Evolutionary conservation across 2,888 invertebrate genomes (phyloP).

Genomic region (Rotaria macrura): DNA sequence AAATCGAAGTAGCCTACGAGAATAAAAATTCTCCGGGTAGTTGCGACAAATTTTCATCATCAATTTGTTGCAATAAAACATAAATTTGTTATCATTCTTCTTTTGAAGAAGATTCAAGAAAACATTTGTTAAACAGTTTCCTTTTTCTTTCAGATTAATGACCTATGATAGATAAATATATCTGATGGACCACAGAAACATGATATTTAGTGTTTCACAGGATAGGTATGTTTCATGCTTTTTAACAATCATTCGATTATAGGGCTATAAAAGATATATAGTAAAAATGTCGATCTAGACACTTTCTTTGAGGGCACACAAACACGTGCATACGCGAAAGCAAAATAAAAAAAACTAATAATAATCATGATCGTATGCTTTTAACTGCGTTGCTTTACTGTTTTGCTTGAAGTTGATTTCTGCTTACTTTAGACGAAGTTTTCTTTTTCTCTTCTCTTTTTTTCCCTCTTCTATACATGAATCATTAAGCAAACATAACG

Average conservation of each 20-base stretch:
- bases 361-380: neutral
- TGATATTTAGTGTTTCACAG: neutral
- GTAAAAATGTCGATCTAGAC: neutral
- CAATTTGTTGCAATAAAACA: neutral
- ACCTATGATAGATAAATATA: neutral
- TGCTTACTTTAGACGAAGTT: neutral
- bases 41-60: neutral
- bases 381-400: neutral
- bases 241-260: neutral
- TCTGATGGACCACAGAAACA: neutral
- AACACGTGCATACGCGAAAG: neutral
- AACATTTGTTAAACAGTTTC: neutral
- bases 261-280: neutral
- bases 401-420: neutral
- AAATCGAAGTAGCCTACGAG: neutral
- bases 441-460: neutral
- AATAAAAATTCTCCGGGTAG: neutral
- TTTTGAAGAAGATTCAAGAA: neutral
- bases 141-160: neutral
- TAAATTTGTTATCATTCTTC: neutral
- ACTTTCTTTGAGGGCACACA: neutral
- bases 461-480: neutral
- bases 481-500: neutral
- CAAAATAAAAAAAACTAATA: neutral
- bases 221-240: neutral